Evolutionary conservation across 2,113 vertebrate genomes (phyloP), one percentile per base, ranked within the genome.

Genomic region (Choloepus hoffmanni): DNA sequence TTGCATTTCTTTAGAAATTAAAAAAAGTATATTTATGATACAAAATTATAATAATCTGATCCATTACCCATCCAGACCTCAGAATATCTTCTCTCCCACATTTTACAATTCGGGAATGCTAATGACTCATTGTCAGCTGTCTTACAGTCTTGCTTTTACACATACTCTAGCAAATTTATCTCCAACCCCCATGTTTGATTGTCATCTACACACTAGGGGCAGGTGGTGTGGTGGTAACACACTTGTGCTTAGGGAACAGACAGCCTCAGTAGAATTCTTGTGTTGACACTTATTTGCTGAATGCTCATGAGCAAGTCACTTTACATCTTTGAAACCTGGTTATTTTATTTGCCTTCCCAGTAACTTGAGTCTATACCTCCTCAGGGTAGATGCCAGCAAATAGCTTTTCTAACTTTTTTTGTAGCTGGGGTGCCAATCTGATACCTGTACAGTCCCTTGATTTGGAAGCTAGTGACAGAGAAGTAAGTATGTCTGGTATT

Each of bases 191-290:
- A 5, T 36, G 23, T 81, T 18, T 26, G 8, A 48, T 77, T 18
- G 8, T 7, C 24, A 21, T 9, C 18, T 28, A 1, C 14, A 21
- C 24, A 24, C 16, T 19, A 0, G 3, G 50, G 60, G 15, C 40
- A 6, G 13, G 21, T 5, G 5, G 18, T n/a, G 23, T 7, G 4
- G 5, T 18, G n/a, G 26, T 24, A 2, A 15, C 28, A 7, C 63
- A 24, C n/a, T 53, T 24, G 23, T 28, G 13, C 79, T 85, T 43
- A 15, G 67, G 16, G 8, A 1, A 24, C 15, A 40, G 65, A 60
- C 15, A 24, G 12, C 9, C 26, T 43, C 43, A 26, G 8, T 50
- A 28, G 12, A 43, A 73, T 40, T 30, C 7, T 5, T 21, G 5
- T 14, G 19, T 16, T 68, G 5, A 58, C 1, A 45, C 1, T 11